These are phyloP conservation scores for Haliclystus octoradiatus DNA, from an alignment of 30 jellyfish, hydroid and myxozoan genomes.

Conservation along the genomic window DNA sequence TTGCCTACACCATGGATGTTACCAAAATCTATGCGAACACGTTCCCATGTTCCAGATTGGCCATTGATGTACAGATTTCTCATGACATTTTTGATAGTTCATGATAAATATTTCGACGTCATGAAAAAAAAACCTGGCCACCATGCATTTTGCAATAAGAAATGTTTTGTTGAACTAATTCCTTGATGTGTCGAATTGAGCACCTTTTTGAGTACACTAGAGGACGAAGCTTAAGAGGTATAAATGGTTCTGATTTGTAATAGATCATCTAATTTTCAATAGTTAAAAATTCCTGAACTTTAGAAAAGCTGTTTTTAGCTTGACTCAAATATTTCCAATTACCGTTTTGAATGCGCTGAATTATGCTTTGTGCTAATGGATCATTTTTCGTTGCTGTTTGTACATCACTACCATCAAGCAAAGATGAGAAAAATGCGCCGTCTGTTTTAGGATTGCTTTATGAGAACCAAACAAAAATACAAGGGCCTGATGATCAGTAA, in stretches of 20 bases:
- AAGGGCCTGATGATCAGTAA: background rate
- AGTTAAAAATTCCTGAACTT: background rate
- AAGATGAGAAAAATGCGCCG: background rate
- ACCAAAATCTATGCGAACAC: background rate
- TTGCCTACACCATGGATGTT: background rate
- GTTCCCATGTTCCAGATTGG: background rate
- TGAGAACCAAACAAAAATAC: background rate
- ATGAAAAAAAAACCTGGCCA: background rate
- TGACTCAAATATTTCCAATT: background rate
- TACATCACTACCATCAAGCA: background rate
- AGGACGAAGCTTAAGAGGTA: background rate
- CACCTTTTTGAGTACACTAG: background rate
- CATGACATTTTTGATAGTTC: background rate
- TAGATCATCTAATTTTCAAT: too few relatives aligned
- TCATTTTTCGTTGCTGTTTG: background rate
- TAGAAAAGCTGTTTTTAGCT: background rate
- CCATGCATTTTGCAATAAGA: background rate
- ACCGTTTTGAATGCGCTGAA: background rate
- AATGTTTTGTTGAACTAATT: background rate
- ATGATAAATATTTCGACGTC: background rate
- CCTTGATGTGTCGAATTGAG: background rate
- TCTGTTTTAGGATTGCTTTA: background rate
- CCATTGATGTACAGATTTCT: background rate
- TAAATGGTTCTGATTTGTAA: background rate
- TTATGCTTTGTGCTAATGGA: background rate